Evolutionary conservation across 2,797 vertebrate species (phyloP), one percentile per base, ranked within the genome.

Genomic region (Poliocrania exsul): DNA sequence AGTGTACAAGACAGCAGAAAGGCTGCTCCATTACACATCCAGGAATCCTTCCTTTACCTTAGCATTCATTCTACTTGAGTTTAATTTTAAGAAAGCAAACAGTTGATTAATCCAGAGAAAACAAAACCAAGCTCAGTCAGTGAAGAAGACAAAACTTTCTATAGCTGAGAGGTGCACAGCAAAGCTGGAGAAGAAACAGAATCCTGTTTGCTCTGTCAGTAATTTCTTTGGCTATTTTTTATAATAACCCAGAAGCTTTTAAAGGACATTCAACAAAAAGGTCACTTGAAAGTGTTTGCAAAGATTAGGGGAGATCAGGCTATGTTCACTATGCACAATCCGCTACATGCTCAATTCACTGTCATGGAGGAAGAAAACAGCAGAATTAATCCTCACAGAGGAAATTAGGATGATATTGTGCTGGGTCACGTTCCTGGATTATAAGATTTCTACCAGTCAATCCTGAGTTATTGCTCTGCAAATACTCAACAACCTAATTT

Each of bases 341-440:
- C 96, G 79, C 90, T 87, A 82, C 93, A 96, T 90, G 96, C 87
- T 97, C 95, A 95, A 98, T 98, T 98, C 96, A 96, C 66, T 96
- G 96, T 56, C 97, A 97, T 97, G 97, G 94, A 97, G 78, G 86
- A 90, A 86, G 86, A 83, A 95, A 97, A 97, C 89, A 92, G 73
- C 92, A 96, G 95, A 97, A 97, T 97, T 98, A 98, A 98, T 98
- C 97, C 95, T 96, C 58, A 72, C 95, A 91, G 82, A 97, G 87
- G 81, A 98, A 98, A 98, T 98, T 96, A 97, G 95, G 92, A 97
- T 96, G 97, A 97, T 97, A 97, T 93, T 98, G 97, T 98, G 98
- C 98, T 96, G 65, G 97, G 92, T 98, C 98, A 98, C 97, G 96
- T 97, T 97, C 95, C 60, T 94, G 97, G 97, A 98, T 98, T 98